phyloP scores from a whole-genome alignment of 2,888 invertebrate genomes.

The Cerastis rubricosa region DNA sequence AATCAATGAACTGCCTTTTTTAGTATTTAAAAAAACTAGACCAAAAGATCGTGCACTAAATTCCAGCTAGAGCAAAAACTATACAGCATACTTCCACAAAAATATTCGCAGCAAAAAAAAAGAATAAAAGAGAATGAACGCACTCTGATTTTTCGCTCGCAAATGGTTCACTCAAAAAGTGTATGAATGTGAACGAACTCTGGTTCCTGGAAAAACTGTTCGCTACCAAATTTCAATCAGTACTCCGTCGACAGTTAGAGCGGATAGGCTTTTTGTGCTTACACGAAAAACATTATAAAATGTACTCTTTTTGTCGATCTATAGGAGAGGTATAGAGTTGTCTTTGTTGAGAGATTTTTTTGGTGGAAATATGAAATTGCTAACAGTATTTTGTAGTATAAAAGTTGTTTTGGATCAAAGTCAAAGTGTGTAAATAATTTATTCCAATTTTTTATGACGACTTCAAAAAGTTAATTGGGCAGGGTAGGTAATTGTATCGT shows the following conservation, averaged over 20 bases:
- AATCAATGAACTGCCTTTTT: conserved; percentile 37
- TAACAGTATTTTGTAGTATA: background rate
- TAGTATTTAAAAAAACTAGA: conserved; percentile 8
- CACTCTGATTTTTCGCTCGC: conserved; percentile 35
- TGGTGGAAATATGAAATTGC: conserved; percentile 23
- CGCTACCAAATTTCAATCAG: conserved; percentile 80
- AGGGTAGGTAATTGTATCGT: background rate
- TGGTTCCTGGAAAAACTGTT: conserved; percentile 76
- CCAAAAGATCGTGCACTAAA: conserved; percentile 11
- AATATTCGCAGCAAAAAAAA: background rate
- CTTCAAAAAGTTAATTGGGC: background rate
- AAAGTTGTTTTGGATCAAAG: background rate
- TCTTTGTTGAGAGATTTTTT: conserved; percentile 33
- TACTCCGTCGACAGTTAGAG: conserved; percentile 69
- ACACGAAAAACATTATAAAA: conserved; percentile 80
- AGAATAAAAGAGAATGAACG: background rate
- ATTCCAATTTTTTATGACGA: background rate
- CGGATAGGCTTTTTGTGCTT: conserved; percentile 76
- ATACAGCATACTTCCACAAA: conserved; percentile 13
- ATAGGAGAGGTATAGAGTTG: conserved; percentile 62
- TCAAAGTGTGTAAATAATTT: background rate
- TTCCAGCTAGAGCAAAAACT: conserved; percentile 39
- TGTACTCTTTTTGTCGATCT: conserved; percentile 73
- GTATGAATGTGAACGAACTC: conserved; percentile 73
- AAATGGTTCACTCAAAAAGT: conserved; percentile 34